phyloP scores from a whole-genome alignment of 2,888 invertebrate genomes.

The Microplitis manilae region DNA sequence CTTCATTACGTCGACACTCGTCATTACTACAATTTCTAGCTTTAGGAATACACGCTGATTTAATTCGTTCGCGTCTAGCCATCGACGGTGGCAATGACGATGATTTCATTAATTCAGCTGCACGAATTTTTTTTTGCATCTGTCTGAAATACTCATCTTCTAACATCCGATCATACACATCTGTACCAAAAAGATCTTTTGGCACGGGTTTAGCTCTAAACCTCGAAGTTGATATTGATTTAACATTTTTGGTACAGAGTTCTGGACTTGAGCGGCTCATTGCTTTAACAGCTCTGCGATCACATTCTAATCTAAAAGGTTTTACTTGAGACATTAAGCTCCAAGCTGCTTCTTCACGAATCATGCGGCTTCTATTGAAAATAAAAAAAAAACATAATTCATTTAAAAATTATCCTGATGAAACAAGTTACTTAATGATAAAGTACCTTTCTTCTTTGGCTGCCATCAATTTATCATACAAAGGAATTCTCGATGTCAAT shows the following conservation, averaged over 20 bases:
- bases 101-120: constrained; percentile 79
- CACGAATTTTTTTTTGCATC: constrained; percentile 79
- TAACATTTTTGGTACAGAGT: constrained; percentile 55
- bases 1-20: constrained; percentile 33
- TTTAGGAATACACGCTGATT: constrained; percentile 52
- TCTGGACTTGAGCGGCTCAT: constrained; percentile 69
- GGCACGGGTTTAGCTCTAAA: constrained; percentile 82
- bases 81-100: constrained; percentile 80
- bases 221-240: constrained; percentile 47
- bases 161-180: constrained; percentile 80
- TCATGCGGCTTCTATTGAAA: constrained; percentile 63
- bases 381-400: constrained; percentile 15
- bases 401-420: background rate
- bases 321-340: constrained; percentile 67
- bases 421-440: too few species aligned
- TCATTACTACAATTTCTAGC: constrained; percentile 51
- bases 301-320: constrained; percentile 68
- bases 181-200: constrained; percentile 80
- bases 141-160: constrained; percentile 77
- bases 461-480: constrained; percentile 81
- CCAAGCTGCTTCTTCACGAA: constrained; percentile 67
- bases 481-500: constrained; percentile 80
- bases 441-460: constrained; percentile 81
- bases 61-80: constrained; percentile 76
- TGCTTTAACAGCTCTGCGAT: constrained; percentile 63